Conservation (phyloP, 2,113 vertebrate genomes). For the Herpetotheres cachinnans region DNA sequence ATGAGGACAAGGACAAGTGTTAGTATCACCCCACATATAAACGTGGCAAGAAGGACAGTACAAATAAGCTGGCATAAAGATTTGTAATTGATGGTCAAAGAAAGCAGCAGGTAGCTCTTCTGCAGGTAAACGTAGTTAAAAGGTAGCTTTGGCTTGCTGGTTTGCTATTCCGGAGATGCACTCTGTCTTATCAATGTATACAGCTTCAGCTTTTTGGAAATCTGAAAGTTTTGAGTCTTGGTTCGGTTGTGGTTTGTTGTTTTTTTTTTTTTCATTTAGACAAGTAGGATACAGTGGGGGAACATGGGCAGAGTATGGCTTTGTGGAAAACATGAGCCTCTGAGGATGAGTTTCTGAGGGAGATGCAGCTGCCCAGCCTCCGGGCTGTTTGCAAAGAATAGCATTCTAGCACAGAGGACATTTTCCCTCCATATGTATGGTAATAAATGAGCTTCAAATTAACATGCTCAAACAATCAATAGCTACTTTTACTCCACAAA, state of each 20-base stretch:
- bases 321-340: neutral
- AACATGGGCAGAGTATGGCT: neutral
- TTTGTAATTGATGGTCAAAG: neutral
- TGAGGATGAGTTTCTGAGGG: neutral
- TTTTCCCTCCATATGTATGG: neutral
- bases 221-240: neutral
- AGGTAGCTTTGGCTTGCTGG: neutral
- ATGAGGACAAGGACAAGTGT: neutral
- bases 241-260: neutral
- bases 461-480: neutral
- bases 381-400: neutral
- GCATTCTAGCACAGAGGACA: neutral
- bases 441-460: neutral
- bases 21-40: accelerated
- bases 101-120: neutral
- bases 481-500: neutral
- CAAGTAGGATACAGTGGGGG: neutral
- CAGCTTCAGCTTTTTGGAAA: neutral
- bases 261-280: neutral
- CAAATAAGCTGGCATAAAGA: neutral
- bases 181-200: neutral
- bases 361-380: neutral
- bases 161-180: neutral
- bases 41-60: neutral
- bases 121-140: neutral